Conservation (phyloP, 1,140 invertebrate genomes). For the Brachionus calyciflorus region DNA sequence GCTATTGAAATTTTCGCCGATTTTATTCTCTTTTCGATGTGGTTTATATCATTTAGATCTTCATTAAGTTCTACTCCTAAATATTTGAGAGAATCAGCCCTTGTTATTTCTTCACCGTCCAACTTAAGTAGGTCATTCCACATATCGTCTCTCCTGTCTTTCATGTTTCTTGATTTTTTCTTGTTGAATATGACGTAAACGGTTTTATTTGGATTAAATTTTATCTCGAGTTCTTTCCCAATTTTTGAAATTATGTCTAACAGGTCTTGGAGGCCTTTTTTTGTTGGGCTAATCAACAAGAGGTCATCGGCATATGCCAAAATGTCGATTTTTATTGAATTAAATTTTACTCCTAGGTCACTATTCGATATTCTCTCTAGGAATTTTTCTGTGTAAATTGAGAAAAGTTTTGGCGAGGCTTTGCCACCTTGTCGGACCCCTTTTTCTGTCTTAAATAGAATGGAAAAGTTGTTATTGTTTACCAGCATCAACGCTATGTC, state of each 20-base stretch:
- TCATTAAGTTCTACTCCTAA: too few relatives aligned
- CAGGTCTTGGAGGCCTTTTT: background rate
- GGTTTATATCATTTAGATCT: too few relatives aligned
- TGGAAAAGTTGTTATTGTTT: background rate
- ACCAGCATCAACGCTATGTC: background rate
- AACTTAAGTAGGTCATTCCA: background rate
- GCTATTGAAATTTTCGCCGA: too few relatives aligned
- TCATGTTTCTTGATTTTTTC: background rate
- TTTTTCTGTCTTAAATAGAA: background rate
- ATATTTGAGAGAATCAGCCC: too few relatives aligned
- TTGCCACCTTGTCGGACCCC: slow-evolving; percentile 7
- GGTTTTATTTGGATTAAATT: slow-evolving; percentile 21
- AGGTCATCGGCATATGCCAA: slow-evolving; percentile 12
- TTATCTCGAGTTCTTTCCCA: background rate
- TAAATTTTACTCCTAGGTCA: background rate
- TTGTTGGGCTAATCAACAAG: background rate
- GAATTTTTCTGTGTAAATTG: background rate
- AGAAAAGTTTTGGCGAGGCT: slow-evolving; percentile 11
- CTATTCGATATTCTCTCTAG: background rate
- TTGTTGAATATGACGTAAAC: background rate
- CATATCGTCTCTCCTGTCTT: background rate
- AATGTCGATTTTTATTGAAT: background rate
- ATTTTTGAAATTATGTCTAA: background rate
- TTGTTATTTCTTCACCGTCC: too few relatives aligned
- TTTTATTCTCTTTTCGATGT: too few relatives aligned